phyloP scores from a whole-genome alignment of 2,113 vertebrate genomes.

The Oceanodroma tethys region DNA sequence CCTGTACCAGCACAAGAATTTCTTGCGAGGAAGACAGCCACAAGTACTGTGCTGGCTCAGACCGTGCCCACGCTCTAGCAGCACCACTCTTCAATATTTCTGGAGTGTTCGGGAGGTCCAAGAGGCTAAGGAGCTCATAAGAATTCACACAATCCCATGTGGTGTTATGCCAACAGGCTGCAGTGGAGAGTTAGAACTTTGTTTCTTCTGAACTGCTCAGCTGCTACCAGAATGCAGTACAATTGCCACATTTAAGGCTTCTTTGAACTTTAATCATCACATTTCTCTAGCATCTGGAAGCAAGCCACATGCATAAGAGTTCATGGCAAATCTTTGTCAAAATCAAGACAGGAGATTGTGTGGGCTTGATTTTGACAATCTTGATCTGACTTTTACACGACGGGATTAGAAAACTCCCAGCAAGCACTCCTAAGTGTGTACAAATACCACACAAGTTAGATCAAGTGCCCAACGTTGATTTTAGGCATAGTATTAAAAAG shows the following conservation, averaged over 20 bases:
- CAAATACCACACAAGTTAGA: not conserved
- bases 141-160: not conserved
- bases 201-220: not conserved
- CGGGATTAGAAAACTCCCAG: not conserved
- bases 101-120: not conserved
- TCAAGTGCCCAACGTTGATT: not conserved
- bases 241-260: not conserved
- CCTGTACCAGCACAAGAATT: not conserved
- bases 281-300: not conserved
- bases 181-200: not conserved
- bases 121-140: not conserved
- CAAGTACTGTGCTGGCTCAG: not conserved
- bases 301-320: not conserved
- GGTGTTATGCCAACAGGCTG: not conserved
- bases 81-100: not conserved
- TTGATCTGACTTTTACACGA: not conserved
- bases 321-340: not conserved
- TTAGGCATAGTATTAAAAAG: not conserved
- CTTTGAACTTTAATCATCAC: not conserved
- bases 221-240: not conserved
- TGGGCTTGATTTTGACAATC: not conserved
- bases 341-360: not conserved
- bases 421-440: not conserved
- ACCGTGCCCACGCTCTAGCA: not conserved
- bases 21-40: not conserved